Base-by-base conservation (phyloP, 2,888 invertebrate species). In the Cryptocheilus praepositus region DNA sequence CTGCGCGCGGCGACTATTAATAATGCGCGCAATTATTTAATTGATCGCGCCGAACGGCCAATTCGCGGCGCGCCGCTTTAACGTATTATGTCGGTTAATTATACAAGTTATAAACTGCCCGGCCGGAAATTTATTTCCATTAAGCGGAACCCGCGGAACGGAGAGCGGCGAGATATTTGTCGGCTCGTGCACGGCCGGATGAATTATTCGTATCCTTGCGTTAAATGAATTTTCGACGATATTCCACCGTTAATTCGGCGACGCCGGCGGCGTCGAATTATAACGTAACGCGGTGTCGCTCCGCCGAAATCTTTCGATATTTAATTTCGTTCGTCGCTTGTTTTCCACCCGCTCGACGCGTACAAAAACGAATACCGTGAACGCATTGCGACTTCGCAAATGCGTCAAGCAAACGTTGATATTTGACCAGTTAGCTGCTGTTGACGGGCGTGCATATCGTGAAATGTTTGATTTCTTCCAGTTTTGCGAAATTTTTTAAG, bases 61-160 rank as follows among this genome's bases (percentile, higher is more conserved):
- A 55, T 61, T 61, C 46, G 55, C 46, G 18, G 16, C 18, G 18
- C 25, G 25, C 45, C 45, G 46, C 36, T 61, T 54, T 61, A 61
- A 61, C 46, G 43, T 54, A 61, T 49, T 51, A 51, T n/a, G 19
- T 18, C 60, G 51, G 13, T 59, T 60, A 60, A 60, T 60, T 60
- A 60, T 60, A 21, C 51, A 28, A 52, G 60, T 28, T 25, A 51
- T 22, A 22, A 16, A 51, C 51, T 25, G 18, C 28, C 51, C 46
- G 36, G 51, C 18, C 36, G 60, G 51, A 60, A 60, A 51, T 60
- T 51, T 60, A 60, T 60, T 28, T 28, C 36, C 18, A 51, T 51
- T 54, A 54, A 54, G 21, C 16, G 61, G n/a, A 61, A 43, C 51
- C 53, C n/a, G 7, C 36, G 21, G 11, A 36, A 56, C 56, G n/a